phyloP scores from a whole-genome alignment of 2,797 vertebrate species.

The Neostethus bicornis region DNA sequence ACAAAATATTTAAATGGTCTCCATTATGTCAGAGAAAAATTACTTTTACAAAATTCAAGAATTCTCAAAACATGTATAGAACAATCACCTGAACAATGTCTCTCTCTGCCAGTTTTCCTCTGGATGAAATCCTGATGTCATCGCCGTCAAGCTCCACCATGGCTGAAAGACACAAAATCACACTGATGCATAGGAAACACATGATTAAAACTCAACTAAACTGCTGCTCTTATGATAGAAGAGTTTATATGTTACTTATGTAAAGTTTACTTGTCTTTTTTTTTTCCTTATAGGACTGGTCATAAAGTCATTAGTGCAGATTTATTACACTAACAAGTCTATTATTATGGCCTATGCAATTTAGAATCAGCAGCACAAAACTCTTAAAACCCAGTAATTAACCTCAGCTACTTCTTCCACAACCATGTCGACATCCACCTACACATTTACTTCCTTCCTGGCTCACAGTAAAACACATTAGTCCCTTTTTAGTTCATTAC shows the following conservation, averaged over 20 bases:
- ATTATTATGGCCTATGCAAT: conserved; percentile 48
- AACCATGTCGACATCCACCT: conserved; percentile 52
- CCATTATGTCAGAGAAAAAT: not conserved
- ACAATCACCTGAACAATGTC: conserved; percentile 93
- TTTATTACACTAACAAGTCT: conserved; percentile 58
- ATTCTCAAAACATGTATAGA: not conserved
- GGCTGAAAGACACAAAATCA: conserved; percentile 71
- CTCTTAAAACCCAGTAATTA: conserved; percentile 64
- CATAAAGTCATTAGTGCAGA: conserved; percentile 22
- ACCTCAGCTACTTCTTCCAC: conserved; percentile 47
- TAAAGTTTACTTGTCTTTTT: conserved; percentile 12
- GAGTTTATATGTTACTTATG: not conserved
- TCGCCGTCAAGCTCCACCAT: conserved; percentile 98
- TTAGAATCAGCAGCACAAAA: conserved; percentile 42
- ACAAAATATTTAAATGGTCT: not conserved
- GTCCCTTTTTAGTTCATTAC: conserved; percentile 50
- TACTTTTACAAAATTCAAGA: not conserved
- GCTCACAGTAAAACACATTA: conserved; percentile 43
- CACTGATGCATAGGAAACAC: conserved; percentile 10
- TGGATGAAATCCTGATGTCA: conserved; percentile 91
- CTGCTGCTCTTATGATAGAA: not conserved
- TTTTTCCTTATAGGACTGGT: too few relatives aligned
- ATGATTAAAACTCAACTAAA: conserved; percentile 1
- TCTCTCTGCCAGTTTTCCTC: conserved; percentile 90
- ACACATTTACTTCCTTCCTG: conserved; percentile 18